Base-by-base conservation (phyloP, 1,140 invertebrate species). In the Luehdorfia chinensis region DNA sequence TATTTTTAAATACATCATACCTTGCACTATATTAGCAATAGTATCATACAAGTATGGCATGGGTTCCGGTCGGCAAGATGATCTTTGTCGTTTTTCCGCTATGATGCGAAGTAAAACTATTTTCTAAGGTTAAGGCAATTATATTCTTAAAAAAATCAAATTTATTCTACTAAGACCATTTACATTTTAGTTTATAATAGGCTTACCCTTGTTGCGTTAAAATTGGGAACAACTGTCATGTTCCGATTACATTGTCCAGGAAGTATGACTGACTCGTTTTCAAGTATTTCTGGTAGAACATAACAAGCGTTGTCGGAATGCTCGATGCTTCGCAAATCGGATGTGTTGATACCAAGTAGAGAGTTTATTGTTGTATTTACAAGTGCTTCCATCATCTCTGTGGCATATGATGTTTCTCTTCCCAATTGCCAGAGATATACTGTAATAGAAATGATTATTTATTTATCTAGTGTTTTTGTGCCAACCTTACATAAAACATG, bases 191-290 rank as follows among this genome's bases (percentile, higher is more conserved):
- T n/a, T n/a, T n/a, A n/a, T n/a, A n/a, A 39, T 12, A 31, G 6
- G 61, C 71, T 81, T 67, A 87, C 84, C 15, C 18, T 16, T 1
- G 27, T 15, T 6, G 67, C 47, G 19, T 76, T 33, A 13, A 86
- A 87, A 15, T 77, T 66, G 14, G 58, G 32, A 1, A 78, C 60
- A 32, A 74, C 77, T 8, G 48, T 13, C 5, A 78, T 75, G 32
- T 69, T 70, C 0, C 28, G 13, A 31, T 81, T 54, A 48, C 84
- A 87, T 16, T 73, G 68, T 36, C 83, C 83, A 9, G 66, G 57
- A 1, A 84, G 34, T 12, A 85, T 57, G 2, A 87, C 49, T 4
- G 69, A 63, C 11, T 77, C 43, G 7, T 62, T 70, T 2, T 48
- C 34, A 3, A 54, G 37, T 15, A 84, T 70, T 5, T 55, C 48